These are phyloP conservation scores for Drosophila ogumai DNA, from an alignment of 1,140 invertebrate species.

Conservation along the genomic window DNA sequence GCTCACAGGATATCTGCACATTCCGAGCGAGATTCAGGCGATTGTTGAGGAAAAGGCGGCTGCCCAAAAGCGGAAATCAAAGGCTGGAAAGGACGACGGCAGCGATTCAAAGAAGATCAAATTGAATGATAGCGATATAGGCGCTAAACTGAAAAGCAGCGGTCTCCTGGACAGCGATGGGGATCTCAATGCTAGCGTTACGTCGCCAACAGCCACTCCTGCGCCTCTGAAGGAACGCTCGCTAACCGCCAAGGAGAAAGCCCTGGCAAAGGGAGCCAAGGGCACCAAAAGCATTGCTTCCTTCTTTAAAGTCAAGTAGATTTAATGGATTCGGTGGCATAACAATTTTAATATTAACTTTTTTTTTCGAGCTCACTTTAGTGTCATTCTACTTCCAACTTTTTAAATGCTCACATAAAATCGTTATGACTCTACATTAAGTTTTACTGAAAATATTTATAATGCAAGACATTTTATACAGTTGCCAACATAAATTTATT, in stretches of 20 bases:
- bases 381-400: neutral
- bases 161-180: constrained; percentile 62
- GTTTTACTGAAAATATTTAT: neutral
- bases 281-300: constrained; percentile 91
- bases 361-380: neutral
- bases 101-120: constrained; percentile 73
- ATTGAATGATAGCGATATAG: constrained; percentile 41
- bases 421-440: neutral
- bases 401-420: no score
- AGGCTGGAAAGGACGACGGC: constrained; percentile 33
- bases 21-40: constrained; percentile 74
- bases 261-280: constrained; percentile 89
- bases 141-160: constrained; percentile 50
- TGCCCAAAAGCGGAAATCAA: constrained; percentile 74
- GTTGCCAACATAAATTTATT: neutral
- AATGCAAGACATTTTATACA: neutral
- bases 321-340: neutral
- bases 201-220: constrained; percentile 22
- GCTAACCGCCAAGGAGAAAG: constrained; percentile 89
- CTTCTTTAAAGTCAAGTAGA: constrained; percentile 88
- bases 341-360: neutral
- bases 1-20: constrained; percentile 57
- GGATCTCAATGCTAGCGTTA: constrained; percentile 34
- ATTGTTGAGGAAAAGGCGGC: constrained; percentile 60
- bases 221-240: constrained; percentile 84